Evolutionary conservation across 2,113 vertebrate genomes (phyloP).

Genomic region (Anas platyrhynchos): DNA sequence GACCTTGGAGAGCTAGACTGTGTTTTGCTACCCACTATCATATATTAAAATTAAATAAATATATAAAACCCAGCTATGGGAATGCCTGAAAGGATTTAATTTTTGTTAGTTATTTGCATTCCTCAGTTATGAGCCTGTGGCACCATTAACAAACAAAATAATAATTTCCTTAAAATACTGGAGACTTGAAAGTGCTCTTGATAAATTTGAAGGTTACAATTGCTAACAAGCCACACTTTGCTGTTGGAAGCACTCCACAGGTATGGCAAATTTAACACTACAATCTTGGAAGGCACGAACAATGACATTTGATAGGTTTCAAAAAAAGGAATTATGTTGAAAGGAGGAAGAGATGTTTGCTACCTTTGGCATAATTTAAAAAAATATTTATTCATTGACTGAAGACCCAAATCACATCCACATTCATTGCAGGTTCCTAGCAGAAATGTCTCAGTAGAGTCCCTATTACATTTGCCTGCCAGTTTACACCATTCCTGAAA

Average conservation of each 20-base stretch:
- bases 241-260: not conserved
- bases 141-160: not conserved
- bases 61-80: not conserved
- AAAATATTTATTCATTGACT: accelerated
- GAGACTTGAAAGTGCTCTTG: not conserved
- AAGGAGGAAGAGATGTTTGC: not conserved
- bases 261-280: not conserved
- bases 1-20: not conserved
- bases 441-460: not conserved
- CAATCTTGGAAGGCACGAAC: not conserved
- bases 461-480: not conserved
- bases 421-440: not conserved
- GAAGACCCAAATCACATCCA: not conserved
- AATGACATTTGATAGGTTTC: not conserved
- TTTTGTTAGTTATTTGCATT: conserved; percentile 7
- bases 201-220: not conserved
- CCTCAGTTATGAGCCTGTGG: not conserved
- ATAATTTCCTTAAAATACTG: not conserved
- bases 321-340: not conserved
- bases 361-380: not conserved
- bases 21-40: not conserved
- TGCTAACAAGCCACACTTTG: not conserved
- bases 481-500: not conserved
- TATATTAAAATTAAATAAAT: conserved; percentile 11
- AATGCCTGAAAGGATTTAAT: conserved; percentile 14